phyloP scores from a whole-genome alignment of 1,140 invertebrate genomes.

The Orius laevigatus region DNA sequence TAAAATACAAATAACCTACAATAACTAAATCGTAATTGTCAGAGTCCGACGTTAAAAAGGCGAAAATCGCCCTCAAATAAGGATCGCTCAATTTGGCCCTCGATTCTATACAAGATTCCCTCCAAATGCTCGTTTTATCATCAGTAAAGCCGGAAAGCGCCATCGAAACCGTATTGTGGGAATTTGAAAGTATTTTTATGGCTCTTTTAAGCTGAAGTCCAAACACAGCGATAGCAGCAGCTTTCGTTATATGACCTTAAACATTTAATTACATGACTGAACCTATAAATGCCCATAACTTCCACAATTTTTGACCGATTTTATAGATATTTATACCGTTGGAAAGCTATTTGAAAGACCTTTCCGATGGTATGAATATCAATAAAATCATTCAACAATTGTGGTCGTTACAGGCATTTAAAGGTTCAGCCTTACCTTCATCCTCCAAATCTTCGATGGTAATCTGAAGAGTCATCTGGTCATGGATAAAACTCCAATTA shows the following conservation, averaged over 20 bases:
- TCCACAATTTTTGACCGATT: too few relatives aligned
- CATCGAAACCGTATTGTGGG: slow-evolving; percentile 61
- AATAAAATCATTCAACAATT: too few relatives aligned
- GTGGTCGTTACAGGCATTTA: too few relatives aligned
- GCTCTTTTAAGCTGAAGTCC: slow-evolving; percentile 68
- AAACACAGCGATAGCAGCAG: slow-evolving; percentile 80
- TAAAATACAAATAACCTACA: slow-evolving; percentile 32
- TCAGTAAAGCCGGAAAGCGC: slow-evolving; percentile 71
- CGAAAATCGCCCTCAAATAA: slow-evolving; percentile 81
- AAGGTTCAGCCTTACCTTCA: too few relatives aligned
- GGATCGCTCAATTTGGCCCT: slow-evolving; percentile 61
- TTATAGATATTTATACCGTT: too few relatives aligned
- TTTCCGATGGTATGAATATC: too few relatives aligned
- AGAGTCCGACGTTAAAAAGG: slow-evolving; percentile 69
- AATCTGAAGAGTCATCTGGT: slow-evolving; percentile 27
- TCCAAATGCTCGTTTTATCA: slow-evolving; percentile 65
- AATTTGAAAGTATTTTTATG: slow-evolving; percentile 67
- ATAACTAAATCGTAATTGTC: slow-evolving; percentile 65
- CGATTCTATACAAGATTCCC: slow-evolving; percentile 55
- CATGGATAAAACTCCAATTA: slow-evolving; percentile 66
- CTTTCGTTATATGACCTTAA: slow-evolving; percentile 46
- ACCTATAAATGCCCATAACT: too few relatives aligned
- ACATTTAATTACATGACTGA: too few relatives aligned
- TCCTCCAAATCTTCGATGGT: slow-evolving; percentile 19
- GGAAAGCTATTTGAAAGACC: too few relatives aligned